Evolutionary conservation across 1,140 invertebrate genomes (phyloP), one percentile per base, ranked within the genome.

Genomic region (Panagrolaimus sp.): DNA sequence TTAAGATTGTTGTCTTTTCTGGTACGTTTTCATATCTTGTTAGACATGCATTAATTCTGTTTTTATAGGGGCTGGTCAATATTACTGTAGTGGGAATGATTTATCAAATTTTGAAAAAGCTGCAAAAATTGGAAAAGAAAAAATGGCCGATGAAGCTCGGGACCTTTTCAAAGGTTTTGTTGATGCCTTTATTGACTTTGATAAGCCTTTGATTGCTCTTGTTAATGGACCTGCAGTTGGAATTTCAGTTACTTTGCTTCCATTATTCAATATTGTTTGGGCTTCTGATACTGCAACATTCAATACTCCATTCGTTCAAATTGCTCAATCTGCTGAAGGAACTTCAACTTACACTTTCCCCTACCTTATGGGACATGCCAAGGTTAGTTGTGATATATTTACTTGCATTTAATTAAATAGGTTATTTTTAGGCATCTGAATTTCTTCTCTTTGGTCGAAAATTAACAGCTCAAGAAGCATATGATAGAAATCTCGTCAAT

Each of bases 221-320:
- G 89, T 97, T 0, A 94, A 97, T 88, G 94, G 93, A 44, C 92
- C 91, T 63, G 92, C 93, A n/a, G 88, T 96, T 71, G 95, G 95
- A 21, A 89, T 97, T 73, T 89, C 89, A 63, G 89, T 89, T 0
- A 96, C 93, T 9, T 88, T 89, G 0, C 84, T 93, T 24, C 88
- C 88, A 10, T 85, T 96, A 0, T 96, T 89, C 88, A 94, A 98
- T 86, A 86, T 90, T 62, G 89, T 96, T 28, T 93, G 91, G 85
- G 90, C 91, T 47, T 89, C 89, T n/a, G 88, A 91, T 69, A 58
- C 21, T 58, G 91, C 92, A 15, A 90, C 89, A 74, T 94, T 96
- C 83, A 86, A 88, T 68, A 91, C 91, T 12, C 93, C 93, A 63
- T 95, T 96, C 83, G 86, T 89, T 43, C 85, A 87, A 71, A 83